Evolutionary conservation across 2,113 vertebrate species (phyloP), one percentile per base, ranked within the genome.

Genomic region (Bostrychus sinensis): DNA sequence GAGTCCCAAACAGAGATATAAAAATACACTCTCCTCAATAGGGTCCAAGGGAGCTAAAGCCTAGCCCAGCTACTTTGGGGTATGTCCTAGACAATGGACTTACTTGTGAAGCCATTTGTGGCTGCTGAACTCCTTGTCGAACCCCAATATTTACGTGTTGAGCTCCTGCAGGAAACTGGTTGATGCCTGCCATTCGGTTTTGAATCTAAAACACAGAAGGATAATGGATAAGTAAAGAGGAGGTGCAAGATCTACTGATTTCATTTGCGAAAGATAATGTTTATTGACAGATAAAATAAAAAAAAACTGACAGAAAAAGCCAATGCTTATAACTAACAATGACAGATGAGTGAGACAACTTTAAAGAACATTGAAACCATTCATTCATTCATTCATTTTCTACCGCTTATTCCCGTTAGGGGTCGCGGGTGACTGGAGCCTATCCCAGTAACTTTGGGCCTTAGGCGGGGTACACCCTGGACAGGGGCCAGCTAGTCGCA

Each of bases 61-160:
- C n/a, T n/a, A n/a, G n/a, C n/a, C n/a, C n/a, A n/a, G n/a, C n/a
- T n/a, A n/a, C n/a, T n/a, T n/a, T n/a, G n/a, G n/a, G n/a, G n/a
- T n/a, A n/a, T n/a, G n/a, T n/a, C n/a, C n/a, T n/a, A n/a, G n/a
- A n/a, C n/a, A n/a, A n/a, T n/a, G 4, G 12, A 50, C 79, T 86
- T 85, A 96, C 96, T 87, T 97, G 96, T 1, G 94, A 90, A 3
- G 94, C 86, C 42, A 96, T 93, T 61, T 94, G 95, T 59, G 89
- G 86, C 42, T 87, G 89, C 72, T 93, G 95, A 72, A 95, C 91
- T 76, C 93, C 91, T 3, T 91, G 92, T 75, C 94, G 91, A 82
- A 96, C 91, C 48, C 86, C 93, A 62, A 96, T 89, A 79, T 91
- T 91, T 51, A 95, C 90, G 0, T 92, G 93, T 62, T 83, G 88